phyloP scores from a whole-genome alignment of 1,140 invertebrate genomes.

The Temnothorax nylanderi region DNA sequence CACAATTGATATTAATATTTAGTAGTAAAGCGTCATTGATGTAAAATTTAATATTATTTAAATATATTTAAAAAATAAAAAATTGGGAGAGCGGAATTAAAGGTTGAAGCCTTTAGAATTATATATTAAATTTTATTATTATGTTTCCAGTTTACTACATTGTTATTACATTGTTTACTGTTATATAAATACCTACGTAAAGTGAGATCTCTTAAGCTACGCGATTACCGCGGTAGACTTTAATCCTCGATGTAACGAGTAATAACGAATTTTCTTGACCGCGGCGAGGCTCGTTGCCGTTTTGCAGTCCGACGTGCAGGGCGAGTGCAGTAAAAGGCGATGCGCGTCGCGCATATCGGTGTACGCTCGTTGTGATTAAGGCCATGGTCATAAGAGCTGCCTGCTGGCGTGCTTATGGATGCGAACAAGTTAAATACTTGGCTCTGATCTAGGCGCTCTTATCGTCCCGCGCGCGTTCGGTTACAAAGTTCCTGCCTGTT shows the following conservation, averaged over 20 bases:
- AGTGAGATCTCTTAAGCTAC: background rate
- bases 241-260: conserved; percentile 4
- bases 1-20: background rate
- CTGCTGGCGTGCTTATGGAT: conserved; percentile 65
- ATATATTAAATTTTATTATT: conserved; percentile 7
- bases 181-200: background rate
- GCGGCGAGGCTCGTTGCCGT: background rate
- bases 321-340: conserved; percentile 62
- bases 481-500: conserved; percentile 51
- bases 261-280: conserved; percentile 44
- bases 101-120: background rate
- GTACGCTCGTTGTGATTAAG: conserved; percentile 69
- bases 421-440: conserved; percentile 73
- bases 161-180: background rate
- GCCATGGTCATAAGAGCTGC: conserved; percentile 70
- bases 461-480: conserved; percentile 55
- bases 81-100: background rate
- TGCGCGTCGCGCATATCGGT: conserved; percentile 65
- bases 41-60: too few species aligned
- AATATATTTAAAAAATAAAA: background rate
- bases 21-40: background rate
- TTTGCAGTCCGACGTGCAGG: background rate
- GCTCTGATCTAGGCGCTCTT: conserved; percentile 66
- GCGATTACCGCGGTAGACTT: background rate
- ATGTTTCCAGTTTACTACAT: background rate